Conservation (phyloP, 2,113 vertebrate species). For the Ondatra zibethicus region DNA sequence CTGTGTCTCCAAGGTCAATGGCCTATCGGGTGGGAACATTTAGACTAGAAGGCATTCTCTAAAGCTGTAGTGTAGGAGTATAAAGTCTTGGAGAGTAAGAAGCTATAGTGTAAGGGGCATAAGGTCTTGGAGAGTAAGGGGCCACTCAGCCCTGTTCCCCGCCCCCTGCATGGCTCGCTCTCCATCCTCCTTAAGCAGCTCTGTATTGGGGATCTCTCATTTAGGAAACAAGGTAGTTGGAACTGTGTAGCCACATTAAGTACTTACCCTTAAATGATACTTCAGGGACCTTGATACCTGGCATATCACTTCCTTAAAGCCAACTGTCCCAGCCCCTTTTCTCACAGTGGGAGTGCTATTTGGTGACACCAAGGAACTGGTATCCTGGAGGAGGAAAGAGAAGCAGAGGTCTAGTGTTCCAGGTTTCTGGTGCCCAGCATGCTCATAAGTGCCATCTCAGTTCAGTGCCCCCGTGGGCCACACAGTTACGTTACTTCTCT, state of each 20-base stretch:
- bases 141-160: too few species aligned
- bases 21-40: background rate
- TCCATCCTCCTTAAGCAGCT: background rate
- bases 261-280: background rate
- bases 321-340: background rate
- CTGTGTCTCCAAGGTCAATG: background rate
- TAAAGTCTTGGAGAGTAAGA: too few species aligned
- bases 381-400: background rate
- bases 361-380: accelerated
- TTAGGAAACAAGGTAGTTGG: too few species aligned
- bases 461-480: background rate
- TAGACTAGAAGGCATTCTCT: background rate
- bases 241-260: background rate
- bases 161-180: background rate
- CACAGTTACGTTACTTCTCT: background rate
- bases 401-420: background rate
- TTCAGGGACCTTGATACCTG: background rate
- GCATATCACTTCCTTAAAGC: background rate
- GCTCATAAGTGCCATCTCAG: background rate
- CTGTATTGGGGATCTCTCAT: background rate
- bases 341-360: accelerated
- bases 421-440: background rate
- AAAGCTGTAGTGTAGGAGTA: background rate
- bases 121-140: background rate
- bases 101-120: too few species aligned